Evolutionary conservation across 2,113 vertebrate genomes (phyloP).

Genomic region (Gallinago paraguaiae): DNA sequence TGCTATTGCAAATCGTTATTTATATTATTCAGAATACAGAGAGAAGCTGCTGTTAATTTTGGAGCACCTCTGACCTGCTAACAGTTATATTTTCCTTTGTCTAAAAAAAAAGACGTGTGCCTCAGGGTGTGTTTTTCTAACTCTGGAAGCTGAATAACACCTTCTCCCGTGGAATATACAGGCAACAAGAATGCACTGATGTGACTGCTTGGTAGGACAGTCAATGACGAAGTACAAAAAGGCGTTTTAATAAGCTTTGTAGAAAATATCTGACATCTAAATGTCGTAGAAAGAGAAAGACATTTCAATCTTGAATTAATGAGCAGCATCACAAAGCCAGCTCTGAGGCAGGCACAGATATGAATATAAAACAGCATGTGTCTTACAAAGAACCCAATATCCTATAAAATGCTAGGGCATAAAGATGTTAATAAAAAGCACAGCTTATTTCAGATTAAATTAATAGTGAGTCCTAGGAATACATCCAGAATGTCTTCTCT

Average conservation of each 20-base stretch:
- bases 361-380: not conserved
- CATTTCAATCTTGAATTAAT: not conserved
- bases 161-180: not conserved
- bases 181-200: not conserved
- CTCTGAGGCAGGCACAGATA: not conserved
- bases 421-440: not conserved
- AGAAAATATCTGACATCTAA: not conserved
- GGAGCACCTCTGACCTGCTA: not conserved
- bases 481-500: not conserved
- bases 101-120: not conserved
- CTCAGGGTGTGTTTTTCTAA: not conserved
- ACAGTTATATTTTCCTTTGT: not conserved
- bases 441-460: not conserved
- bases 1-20: not conserved
- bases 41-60: not conserved
- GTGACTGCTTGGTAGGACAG: not conserved
- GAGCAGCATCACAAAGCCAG: not conserved
- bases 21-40: not conserved
- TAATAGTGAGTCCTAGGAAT: not conserved
- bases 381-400: not conserved
- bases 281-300: not conserved
- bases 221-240: not conserved
- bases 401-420: not conserved
- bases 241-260: not conserved
- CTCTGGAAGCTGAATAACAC: not conserved